phyloP scores from a whole-genome alignment of 64 coral and sea anemone species.

The Acropora tenuis region DNA sequence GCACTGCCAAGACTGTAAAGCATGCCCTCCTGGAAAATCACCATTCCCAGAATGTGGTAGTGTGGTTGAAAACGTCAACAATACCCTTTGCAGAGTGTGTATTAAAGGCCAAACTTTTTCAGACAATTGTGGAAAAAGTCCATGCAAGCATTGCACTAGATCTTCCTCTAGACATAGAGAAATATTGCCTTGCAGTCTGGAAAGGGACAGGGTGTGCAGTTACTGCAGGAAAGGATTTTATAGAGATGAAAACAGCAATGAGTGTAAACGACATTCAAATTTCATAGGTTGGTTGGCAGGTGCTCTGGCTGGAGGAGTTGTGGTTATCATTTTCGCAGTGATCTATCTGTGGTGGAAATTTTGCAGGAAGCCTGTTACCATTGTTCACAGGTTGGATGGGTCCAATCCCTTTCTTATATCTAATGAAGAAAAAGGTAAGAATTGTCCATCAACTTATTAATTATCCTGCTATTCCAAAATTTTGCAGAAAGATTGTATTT shows the following conservation, averaged over 20 bases:
- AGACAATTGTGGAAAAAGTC: background rate
- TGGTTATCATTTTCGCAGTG: no score
- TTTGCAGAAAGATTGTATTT: no score
- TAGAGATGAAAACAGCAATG: background rate
- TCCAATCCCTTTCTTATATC: no score
- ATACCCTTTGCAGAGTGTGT: background rate
- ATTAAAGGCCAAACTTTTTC: conserved; percentile 13
- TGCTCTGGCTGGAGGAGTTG: background rate
- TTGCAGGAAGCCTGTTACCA: no score
- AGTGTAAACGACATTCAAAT: conserved; percentile 1
- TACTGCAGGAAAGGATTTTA: conserved; percentile 52
- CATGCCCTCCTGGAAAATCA: background rate
- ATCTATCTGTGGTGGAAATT: no score
- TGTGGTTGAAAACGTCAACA: conserved; percentile 1
- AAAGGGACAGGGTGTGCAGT: conserved; percentile 61
- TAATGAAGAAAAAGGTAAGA: no score
- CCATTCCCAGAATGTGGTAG: conserved; percentile 31
- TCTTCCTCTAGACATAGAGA: conserved; percentile 50
- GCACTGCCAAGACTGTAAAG: conserved; percentile 21
- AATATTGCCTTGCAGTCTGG: conserved; percentile 34
- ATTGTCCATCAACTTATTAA: no score
- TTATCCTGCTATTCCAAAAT: no score
- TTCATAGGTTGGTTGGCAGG: no score
- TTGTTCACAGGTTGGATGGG: no score
- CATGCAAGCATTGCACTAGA: conserved; percentile 44